These are phyloP conservation scores for Frieseomelitta varia DNA, from an alignment of 1,140 invertebrate genomes.

Conservation along the genomic window DNA sequence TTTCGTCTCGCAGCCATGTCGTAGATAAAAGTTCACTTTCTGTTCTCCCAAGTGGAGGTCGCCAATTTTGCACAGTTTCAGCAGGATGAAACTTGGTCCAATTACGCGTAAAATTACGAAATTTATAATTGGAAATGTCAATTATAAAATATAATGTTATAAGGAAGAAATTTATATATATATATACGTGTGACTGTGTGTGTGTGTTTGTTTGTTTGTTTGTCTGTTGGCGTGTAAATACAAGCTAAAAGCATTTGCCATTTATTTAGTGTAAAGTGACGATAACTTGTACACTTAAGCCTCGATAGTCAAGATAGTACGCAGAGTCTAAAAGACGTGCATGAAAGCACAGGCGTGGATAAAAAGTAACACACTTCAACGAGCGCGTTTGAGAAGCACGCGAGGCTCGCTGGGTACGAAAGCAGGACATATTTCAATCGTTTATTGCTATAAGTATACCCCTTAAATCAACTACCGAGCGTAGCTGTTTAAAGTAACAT, in stretches of 20 bases:
- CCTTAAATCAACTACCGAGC: constrained; percentile 71
- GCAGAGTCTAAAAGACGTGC: constrained; percentile 68
- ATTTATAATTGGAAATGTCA: constrained; percentile 18
- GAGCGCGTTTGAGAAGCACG: constrained; percentile 46
- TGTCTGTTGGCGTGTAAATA: not conserved
- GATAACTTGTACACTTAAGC: constrained; percentile 70
- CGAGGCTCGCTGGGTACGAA: constrained; percentile 69
- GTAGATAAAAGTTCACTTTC: not conserved
- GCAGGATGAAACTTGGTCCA: constrained; percentile 13
- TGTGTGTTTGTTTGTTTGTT: not conserved
- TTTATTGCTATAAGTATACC: constrained; percentile 77
- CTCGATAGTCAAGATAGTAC: constrained; percentile 68
- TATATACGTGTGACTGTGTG: no score
- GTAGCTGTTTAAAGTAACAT: constrained; percentile 72
- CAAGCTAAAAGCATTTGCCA: constrained; percentile 39
- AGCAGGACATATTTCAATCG: constrained; percentile 72
- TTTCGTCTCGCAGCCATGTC: not conserved
- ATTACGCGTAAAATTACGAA: constrained; percentile 7
- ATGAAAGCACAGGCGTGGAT: constrained; percentile 69
- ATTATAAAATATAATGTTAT: not conserved
- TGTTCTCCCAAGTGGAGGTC: not conserved
- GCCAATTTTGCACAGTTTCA: constrained; percentile 21
- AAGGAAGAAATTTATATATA: constrained; percentile 14
- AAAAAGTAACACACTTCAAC: constrained; percentile 66
- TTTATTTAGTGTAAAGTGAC: constrained; percentile 73